Base-by-base conservation (phyloP, 2,797 vertebrate species). In the Pempheris klunzingeri region DNA sequence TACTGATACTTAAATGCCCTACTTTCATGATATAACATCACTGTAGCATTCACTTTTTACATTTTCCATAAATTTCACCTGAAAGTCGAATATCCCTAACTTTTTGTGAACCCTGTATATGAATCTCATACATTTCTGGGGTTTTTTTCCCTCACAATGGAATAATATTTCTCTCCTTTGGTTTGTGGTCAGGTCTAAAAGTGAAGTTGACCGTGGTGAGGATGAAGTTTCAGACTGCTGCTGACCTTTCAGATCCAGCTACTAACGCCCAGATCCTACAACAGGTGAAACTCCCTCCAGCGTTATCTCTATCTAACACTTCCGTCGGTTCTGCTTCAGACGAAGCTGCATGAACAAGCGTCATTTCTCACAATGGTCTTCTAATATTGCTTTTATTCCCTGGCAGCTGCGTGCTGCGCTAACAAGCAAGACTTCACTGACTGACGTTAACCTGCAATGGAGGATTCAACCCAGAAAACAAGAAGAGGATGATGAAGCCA, bases 221-320 rank as follows among this genome's bases (percentile, higher is more conserved):
- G n/a, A 17, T 76, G 39, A 83, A 80, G 58, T 43, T 80, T 39
- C 62, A 54, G 34, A 73, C 63, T 5, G 7, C 15, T 18, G 55
- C 24, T n/a, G 68, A 73, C 53, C 4, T 83, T 8, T 39, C 74
- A 18, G 58, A 80, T 61, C 46, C 62, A 47, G 46, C 57, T 9
- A 24, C 14, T 2, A 34, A 46, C 1, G 1, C 0, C 13, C 30
- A 67, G 46, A 12, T 75, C 22, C 38, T 68, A 0, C 61, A 71
- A 18, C 61, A 83, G 76, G 76, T 83, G 8, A 53, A 36, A n/a
- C n/a, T 49, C 20, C n/a, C 41, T 18, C 17, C 17, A 44, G 20
- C 9, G 43, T 44, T 44, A 44, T 20, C 43, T n/a, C n/a, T n/a
- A n/a, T n/a, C n/a, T n/a, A n/a, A n/a, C n/a, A n/a, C n/a, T n/a